Evolutionary conservation across 1,140 invertebrate genomes (phyloP).

Genomic region (Homalodisca vitripennis): DNA sequence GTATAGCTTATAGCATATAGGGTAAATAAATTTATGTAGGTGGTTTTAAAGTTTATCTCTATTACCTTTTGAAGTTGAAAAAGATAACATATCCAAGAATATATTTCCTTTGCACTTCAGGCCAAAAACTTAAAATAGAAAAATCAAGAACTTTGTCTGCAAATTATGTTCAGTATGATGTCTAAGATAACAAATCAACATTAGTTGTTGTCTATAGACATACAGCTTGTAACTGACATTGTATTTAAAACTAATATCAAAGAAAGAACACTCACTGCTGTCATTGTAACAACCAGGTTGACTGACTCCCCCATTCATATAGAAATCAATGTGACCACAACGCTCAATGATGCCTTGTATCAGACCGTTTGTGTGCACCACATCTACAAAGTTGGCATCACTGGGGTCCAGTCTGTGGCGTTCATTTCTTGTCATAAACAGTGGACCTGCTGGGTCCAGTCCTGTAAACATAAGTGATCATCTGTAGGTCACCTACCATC

Average conservation of each 20-base stretch:
- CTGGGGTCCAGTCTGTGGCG: constrained; percentile 63
- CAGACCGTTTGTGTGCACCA: constrained; percentile 72
- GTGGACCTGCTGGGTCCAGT: constrained; percentile 66
- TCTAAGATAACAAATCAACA: no score
- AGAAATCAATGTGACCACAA: constrained; percentile 71
- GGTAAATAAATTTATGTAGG: no score
- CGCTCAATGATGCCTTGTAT: constrained; percentile 60
- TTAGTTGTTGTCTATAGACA: background rate
- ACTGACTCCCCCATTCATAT: constrained; percentile 66
- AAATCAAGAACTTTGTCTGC: no score
- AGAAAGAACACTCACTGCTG: constrained; percentile 30
- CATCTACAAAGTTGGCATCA: constrained; percentile 71
- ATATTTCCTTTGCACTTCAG: no score
- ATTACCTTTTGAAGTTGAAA: no score
- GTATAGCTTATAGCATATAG: no score
- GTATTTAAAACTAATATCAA: background rate
- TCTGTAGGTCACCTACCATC: background rate
- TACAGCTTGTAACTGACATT: background rate
- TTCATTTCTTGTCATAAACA: constrained; percentile 54
- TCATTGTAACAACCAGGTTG: constrained; percentile 60
- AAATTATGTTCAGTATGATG: no score
- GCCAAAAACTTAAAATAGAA: no score
- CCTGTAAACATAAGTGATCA: constrained; percentile 46
- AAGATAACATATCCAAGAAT: no score
- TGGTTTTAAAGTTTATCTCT: no score